phyloP scores from a whole-genome alignment of 2,888 invertebrate genomes.

The Argyresthia goedartella region DNA sequence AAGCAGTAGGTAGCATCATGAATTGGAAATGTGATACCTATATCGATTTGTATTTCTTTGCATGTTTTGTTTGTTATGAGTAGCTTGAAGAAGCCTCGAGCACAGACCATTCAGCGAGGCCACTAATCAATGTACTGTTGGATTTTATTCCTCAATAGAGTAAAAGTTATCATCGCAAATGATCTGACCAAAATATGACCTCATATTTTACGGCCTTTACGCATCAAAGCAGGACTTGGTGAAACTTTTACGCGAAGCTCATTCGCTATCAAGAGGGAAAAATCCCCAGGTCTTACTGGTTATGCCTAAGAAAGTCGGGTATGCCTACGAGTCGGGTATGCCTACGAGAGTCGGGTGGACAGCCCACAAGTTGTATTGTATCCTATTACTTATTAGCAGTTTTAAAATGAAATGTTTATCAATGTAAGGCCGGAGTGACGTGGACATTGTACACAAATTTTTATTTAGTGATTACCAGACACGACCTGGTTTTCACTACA shows the following conservation, averaged over 20 bases:
- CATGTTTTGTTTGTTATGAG: neutral
- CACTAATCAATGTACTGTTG: neutral
- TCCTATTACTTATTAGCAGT: too few relatives aligned
- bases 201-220: too few relatives aligned
- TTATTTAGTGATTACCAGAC: neutral
- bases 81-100: neutral
- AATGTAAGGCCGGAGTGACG: neutral
- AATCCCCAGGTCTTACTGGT: too few relatives aligned
- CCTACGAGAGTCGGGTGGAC: too few relatives aligned
- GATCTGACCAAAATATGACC: constrained; percentile 14
- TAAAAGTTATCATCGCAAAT: neutral
- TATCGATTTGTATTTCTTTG: constrained; percentile 15
- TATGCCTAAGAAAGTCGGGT: too few relatives aligned
- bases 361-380: too few relatives aligned
- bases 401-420: too few relatives aligned
- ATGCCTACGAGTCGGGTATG: too few relatives aligned
- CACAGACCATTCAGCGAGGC: neutral
- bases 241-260: too few relatives aligned
- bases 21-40: constrained; percentile 31
- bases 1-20: constrained; percentile 24
- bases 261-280: too few relatives aligned
- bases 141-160: too few relatives aligned
- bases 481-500: constrained; percentile 30
- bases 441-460: neutral
- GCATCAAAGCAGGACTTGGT: constrained; percentile 6